Conservation (phyloP, 2,113 vertebrate species). For the Leptosomus discolor region DNA sequence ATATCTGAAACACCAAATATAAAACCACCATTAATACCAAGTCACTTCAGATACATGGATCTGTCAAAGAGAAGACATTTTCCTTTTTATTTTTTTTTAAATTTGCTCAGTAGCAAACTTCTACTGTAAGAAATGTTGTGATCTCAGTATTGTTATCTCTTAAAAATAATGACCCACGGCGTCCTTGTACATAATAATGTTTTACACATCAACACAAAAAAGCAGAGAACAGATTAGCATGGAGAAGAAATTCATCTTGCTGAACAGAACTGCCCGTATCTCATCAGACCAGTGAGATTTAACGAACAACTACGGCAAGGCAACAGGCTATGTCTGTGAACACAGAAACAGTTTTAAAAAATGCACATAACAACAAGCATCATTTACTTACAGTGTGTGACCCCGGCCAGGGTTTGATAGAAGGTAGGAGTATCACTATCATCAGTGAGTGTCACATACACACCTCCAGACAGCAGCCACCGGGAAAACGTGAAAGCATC, state of each 20-base stretch:
- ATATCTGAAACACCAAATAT: not conserved
- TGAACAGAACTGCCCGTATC: not conserved
- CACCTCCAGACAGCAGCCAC: conserved; percentile 94
- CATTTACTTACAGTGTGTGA: conserved; percentile 92
- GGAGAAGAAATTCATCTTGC: not conserved
- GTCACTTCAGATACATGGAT: not conserved
- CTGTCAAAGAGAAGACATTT: not conserved
- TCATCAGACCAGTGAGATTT: not conserved
- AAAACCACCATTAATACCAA: not conserved
- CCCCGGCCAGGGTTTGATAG: conserved; percentile 97
- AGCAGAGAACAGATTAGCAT: not conserved
- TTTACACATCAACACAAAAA: not conserved
- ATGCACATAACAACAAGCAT: not conserved
- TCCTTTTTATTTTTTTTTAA: not conserved
- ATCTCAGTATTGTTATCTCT: not conserved
- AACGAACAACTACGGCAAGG: accelerated
- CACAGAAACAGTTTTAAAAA: not conserved
- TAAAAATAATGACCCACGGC: not conserved
- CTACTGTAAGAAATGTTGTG: not conserved
- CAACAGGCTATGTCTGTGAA: not conserved
- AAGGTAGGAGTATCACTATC: conserved; percentile 99
- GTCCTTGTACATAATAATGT: not conserved
- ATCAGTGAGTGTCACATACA: conserved; percentile 95
- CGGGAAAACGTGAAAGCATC: conserved; percentile 96
- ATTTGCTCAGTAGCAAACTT: not conserved